Evolutionary conservation across 2,888 invertebrate genomes (phyloP).

Genomic region (Sminthurinus aureus): DNA sequence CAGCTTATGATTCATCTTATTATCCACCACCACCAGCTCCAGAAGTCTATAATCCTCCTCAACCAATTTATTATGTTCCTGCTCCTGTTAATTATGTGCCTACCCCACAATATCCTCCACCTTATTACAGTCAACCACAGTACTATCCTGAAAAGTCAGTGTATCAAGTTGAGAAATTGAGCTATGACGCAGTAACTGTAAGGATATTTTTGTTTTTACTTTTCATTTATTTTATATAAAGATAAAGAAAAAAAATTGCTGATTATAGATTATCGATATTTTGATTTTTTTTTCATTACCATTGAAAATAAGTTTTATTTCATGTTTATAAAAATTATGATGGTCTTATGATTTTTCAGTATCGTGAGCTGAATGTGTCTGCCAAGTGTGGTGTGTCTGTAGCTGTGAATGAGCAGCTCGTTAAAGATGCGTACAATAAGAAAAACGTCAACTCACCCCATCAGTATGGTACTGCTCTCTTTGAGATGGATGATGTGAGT

Average conservation of each 20-base stretch:
- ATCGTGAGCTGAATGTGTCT: constrained; percentile 50
- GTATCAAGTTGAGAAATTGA: constrained; percentile 50
- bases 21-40: not conserved
- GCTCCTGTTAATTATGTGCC: constrained; percentile 47
- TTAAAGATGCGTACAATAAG: constrained; percentile 39
- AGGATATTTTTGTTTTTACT: constrained; percentile 2
- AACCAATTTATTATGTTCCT: not conserved
- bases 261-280: not conserved
- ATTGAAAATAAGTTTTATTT: no score
- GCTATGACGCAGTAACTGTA: constrained; percentile 55
- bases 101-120: constrained; percentile 32
- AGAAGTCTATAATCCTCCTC: constrained; percentile 17
- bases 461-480: constrained; percentile 27
- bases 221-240: not conserved
- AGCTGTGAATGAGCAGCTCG: constrained; percentile 51
- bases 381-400: constrained; percentile 52
- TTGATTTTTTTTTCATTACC: not conserved
- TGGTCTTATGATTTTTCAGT: constrained; percentile 38
- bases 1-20: constrained; percentile 1
- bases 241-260: not conserved
- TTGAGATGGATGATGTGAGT: constrained; percentile 44
- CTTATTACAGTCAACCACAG: constrained; percentile 39
- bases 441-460: constrained; percentile 17
- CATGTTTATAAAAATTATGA: not conserved
- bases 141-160: constrained; percentile 44